Evolutionary conservation across 2,888 invertebrate genomes (phyloP).

Genomic region (Leptinotarsa rubiginosa): DNA sequence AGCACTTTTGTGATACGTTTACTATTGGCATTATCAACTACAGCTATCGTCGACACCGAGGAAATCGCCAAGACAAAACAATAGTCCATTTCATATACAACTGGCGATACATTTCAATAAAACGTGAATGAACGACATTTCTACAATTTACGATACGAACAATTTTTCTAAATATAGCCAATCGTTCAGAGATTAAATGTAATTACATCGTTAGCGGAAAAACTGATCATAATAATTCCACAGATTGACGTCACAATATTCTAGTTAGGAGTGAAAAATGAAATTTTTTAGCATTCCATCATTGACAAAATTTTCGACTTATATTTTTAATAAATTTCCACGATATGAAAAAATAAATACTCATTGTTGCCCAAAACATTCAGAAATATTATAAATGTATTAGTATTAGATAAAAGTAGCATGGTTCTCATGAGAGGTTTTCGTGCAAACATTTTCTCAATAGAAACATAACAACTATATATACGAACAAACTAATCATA

Average conservation of each 20-base stretch:
- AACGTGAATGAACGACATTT: not conserved
- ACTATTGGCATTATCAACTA: not conserved
- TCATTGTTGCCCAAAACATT: too few relatives aligned
- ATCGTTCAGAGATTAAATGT: not conserved
- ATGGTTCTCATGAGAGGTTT: too few relatives aligned
- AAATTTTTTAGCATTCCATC: not conserved
- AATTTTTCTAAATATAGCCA: not conserved
- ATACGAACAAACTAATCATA: too few relatives aligned
- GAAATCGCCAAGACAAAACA: conserved; percentile 6
- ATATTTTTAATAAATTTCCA: too few relatives aligned
- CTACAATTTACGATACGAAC: not conserved
- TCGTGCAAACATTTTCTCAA: too few relatives aligned
- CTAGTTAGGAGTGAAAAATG: not conserved
- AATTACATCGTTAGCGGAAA: not conserved
- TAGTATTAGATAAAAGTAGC: too few relatives aligned
- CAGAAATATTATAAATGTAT: too few relatives aligned
- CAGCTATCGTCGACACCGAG: not conserved
- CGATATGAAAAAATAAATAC: too few relatives aligned
- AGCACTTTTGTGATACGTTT: not conserved
- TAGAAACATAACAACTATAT: too few relatives aligned
- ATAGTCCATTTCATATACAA: not conserved
- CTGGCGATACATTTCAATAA: not conserved
- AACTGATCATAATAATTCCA: not conserved
- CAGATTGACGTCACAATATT: not conserved
- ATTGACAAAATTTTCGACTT: too few relatives aligned